Evolutionary conservation across 2,113 vertebrate species (phyloP), one percentile per base, ranked within the genome.

Genomic region (Elgaria multicarinata): DNA sequence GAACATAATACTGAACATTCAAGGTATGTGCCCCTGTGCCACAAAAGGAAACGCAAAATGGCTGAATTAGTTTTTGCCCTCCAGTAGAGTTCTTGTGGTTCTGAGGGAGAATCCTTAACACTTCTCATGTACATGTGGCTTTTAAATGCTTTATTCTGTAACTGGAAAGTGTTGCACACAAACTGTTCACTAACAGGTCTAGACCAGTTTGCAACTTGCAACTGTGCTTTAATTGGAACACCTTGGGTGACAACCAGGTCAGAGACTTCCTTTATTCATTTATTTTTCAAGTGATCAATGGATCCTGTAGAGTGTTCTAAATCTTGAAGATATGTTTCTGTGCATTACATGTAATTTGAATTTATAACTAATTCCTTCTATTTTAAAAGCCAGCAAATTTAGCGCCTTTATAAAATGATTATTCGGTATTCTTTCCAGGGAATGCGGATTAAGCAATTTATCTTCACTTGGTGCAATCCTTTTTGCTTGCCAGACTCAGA

Each of bases 61-160:
- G 86, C 69, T 89, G 91, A 94, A 62, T 90, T 83, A 86, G 88
- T 77, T 89, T 85, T 91, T 87, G 85, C 16, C 76, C 92, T 91
- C 85, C 36, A 66, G 20, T 58, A 36, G 84, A 87, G 62, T 28
- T 83, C 55, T 10, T 87, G 85, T 81, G 91, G 89, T 82, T 91
- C 39, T 89, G 42, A 83, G 83, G n/a, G 0, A 36, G 7, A 90
- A 69, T 82, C 85, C 91, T 0, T 0, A 53, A 85, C 58, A 62
- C 16, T 86, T 89, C 0, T 2, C 79, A 22, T 64, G 66, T 0
- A 0, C 77, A 12, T 4, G 1, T 0, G 0, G 0, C 0, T 58
- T 84, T 0, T 0, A 5, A 22, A 0, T 44, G 62, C 84, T 14
- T 0, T 46, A 12, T 50, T 28, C 64, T 44, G 16, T 76, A 16